A percentile compares a stretch with the other conserved stretches of the same genome.
phyloP scores from a whole-genome alignment of 2,113 vertebrate genomes.

The Bubo bubo region DNA sequence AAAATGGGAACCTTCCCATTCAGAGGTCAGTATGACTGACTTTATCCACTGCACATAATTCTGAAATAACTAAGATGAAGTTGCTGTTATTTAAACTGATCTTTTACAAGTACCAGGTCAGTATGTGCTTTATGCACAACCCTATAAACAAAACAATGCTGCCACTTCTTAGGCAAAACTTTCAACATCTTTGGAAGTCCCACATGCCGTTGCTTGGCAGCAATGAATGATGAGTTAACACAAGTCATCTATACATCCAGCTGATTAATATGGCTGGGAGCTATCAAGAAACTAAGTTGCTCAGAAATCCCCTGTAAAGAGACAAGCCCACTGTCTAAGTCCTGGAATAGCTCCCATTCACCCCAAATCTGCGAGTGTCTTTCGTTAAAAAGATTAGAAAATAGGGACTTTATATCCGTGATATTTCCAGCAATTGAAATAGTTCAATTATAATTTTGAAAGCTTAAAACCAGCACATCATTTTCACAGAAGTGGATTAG shows the following conservation, averaged over 20 bases:
- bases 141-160: background rate
- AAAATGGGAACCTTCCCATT: background rate
- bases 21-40: accelerated
- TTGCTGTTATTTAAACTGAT: background rate
- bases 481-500: background rate
- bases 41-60: background rate
- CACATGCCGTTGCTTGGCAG: background rate
- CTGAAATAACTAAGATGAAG: background rate
- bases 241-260: background rate
- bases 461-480: background rate
- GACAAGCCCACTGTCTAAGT: background rate
- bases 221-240: too few species aligned
- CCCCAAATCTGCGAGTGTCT: background rate
- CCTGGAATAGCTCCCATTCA: background rate
- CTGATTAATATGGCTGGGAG: background rate
- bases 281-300: background rate
- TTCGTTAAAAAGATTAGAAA: background rate
- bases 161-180: background rate
- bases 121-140: background rate
- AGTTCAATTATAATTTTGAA: background rate
- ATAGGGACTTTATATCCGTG: background rate
- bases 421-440: background rate
- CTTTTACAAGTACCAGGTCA: background rate
- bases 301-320: background rate
- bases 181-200: background rate